phyloP scores from a whole-genome alignment of 1,140 invertebrate genomes.

The Akabosia matsudoensis region DNA sequence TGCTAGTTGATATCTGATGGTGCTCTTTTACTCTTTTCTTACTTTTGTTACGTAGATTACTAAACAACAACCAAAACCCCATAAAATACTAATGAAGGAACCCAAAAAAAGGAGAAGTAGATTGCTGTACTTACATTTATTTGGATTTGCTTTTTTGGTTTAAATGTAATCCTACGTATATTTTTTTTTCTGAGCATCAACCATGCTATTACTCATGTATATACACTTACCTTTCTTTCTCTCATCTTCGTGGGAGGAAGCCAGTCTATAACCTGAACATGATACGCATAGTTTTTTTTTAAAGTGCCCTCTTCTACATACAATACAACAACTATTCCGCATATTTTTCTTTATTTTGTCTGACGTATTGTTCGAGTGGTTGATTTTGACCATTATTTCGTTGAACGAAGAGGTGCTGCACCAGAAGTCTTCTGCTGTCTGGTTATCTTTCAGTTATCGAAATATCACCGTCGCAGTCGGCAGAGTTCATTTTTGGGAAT shows the following conservation, averaged over 20 bases:
- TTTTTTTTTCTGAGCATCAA: too few species aligned
- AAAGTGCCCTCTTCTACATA: not conserved
- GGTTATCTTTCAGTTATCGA: not conserved
- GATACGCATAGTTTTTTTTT: not conserved
- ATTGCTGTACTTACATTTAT: not conserved
- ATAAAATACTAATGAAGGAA: not conserved
- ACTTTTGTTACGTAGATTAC: not conserved
- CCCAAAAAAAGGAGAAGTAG: too few species aligned
- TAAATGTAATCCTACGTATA: too few species aligned
- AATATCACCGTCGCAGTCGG: too few species aligned
- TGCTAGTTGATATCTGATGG: not conserved
- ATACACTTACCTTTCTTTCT: constrained; percentile 24
- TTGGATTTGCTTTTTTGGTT: not conserved
- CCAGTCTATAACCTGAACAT: constrained; percentile 19
- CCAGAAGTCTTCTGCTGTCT: not conserved
- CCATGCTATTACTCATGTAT: not conserved
- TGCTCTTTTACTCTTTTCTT: not conserved
- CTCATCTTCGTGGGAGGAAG: constrained; percentile 42
- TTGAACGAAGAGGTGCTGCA: not conserved
- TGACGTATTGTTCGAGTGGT: not conserved
- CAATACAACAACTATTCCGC: not conserved
- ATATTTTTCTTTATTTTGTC: not conserved
- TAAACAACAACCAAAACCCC: not conserved
- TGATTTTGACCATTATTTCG: not conserved
- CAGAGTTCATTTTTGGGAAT: too few species aligned